Conservation (phyloP, 2,888 invertebrate species). For the Meteorus colon region DNA sequence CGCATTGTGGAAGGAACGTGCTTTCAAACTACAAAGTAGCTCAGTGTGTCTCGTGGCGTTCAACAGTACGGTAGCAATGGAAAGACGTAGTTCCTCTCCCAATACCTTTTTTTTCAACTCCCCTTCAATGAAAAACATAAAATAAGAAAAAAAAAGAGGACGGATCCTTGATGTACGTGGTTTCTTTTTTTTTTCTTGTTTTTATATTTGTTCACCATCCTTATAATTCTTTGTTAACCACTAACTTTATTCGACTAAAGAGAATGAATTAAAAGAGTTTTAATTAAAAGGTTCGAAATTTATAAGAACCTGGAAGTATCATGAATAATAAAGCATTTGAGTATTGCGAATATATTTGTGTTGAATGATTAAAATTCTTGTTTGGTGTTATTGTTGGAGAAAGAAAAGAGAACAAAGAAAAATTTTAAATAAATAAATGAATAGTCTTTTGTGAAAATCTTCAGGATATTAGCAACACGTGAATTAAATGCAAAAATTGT, state of each 20-base stretch:
- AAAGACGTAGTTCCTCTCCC: slow-evolving; percentile 27
- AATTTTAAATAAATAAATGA: neutral
- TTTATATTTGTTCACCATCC: neutral
- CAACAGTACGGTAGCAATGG: slow-evolving; percentile 47
- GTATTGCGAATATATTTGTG: no score
- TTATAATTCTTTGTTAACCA: neutral
- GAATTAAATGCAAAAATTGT: neutral
- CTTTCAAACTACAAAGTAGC: slow-evolving; percentile 54
- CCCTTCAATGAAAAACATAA: neutral
- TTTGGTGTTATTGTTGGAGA: no score
- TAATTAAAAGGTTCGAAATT: neutral
- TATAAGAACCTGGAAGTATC: neutral
- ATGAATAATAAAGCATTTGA: no score
- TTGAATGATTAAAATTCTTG: no score
- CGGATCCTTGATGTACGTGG: neutral
- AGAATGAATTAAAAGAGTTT: neutral
- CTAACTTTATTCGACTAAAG: neutral
- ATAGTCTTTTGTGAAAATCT: neutral
- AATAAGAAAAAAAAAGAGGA: neutral
- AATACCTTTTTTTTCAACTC: slow-evolving; percentile 11
- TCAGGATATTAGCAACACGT: neutral
- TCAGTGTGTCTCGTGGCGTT: slow-evolving; percentile 58
- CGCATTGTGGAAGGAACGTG: slow-evolving; percentile 62
- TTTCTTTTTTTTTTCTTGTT: neutral
- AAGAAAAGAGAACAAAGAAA: no score